Conservation (phyloP, 2,113 vertebrate genomes). For the Phainopepla nitens region DNA sequence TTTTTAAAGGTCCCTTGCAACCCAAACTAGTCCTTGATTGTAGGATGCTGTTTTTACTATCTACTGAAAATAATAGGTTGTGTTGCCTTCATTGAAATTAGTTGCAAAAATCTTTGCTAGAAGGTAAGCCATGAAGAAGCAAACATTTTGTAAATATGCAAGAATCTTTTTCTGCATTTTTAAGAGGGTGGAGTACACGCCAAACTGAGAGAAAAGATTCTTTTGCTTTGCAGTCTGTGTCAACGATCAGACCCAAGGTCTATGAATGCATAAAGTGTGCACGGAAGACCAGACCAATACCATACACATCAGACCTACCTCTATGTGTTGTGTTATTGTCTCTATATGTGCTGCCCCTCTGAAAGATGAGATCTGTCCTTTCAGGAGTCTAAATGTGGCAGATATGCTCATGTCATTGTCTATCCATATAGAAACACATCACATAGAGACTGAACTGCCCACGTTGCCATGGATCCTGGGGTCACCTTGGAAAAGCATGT, state of each 20-base stretch:
- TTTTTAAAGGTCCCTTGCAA: not conserved
- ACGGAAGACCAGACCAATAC: not conserved
- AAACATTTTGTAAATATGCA: fast-evolving
- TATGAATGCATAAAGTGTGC: not conserved
- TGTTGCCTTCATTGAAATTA: not conserved
- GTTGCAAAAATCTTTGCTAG: not conserved
- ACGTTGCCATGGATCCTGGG: not conserved
- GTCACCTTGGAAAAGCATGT: not conserved
- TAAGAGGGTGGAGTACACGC: not conserved
- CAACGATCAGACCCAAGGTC: fast-evolving
- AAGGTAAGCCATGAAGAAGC: not conserved
- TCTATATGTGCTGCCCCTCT: not conserved
- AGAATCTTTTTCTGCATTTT: not conserved
- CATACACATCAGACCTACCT: not conserved
- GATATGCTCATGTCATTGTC: not conserved
- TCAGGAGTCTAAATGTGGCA: not conserved
- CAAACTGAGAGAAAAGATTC: not conserved
- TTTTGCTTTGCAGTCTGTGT: not conserved
- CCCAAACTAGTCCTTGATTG: not conserved
- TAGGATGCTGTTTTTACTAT: not conserved
- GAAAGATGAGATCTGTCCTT: not conserved
- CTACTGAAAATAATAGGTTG: not conserved
- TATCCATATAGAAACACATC: fast-evolving
- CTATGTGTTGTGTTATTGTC: not conserved
- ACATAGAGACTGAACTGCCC: not conserved